Base-by-base conservation (phyloP, 2,797 vertebrate genomes). In the Cryptoblepharus egeriae region DNA sequence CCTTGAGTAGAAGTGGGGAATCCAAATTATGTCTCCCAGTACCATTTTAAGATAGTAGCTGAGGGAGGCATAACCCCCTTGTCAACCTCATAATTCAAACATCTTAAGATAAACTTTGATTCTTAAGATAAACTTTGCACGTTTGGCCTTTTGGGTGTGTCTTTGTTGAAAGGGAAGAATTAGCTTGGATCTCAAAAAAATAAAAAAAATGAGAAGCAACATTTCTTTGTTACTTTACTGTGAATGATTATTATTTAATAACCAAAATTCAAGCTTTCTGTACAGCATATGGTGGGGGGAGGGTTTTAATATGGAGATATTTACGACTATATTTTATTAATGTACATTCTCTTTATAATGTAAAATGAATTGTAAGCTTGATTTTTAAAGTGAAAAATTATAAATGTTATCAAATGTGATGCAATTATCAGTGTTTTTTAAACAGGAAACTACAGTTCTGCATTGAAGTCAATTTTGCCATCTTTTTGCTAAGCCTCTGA, bases 311-410 rank as follows among this genome's bases (percentile, higher is more conserved):
- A 52, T 39, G 60, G 71, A 75, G 35, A 67, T 70, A 82, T 68
- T 79, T 68, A 74, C 16, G 13, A 60, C 18, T 84, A 65, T 81
- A 81, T 84, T 84, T 79, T 74, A 75, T 61, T 84, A 73, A 79
- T 55, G 71, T 52, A 75, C 39, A 74, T 79, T 75, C 30, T 74
- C 74, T 79, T 84, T 79, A 79, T 79, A 30, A 5, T 61, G 39
- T 74, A 69, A 60, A 84, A 79, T 55, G 71, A 39, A 76, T 37
- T 35, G 2, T 63, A 63, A 70, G 39, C 42, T 82, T 72, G 28
- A 6, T 75, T 57, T 80, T 81, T 79, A 49, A 58, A 74, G 49
- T 60, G 18, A 49, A 49, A 49, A 49, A 49, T 13, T 49, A 49
- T 49, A 13, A 30, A 18, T 58, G 67, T 26, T 68, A 81, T 58